phyloP scores from a whole-genome alignment of 1,140 invertebrate genomes.

The Nilaparvata lugens region DNA sequence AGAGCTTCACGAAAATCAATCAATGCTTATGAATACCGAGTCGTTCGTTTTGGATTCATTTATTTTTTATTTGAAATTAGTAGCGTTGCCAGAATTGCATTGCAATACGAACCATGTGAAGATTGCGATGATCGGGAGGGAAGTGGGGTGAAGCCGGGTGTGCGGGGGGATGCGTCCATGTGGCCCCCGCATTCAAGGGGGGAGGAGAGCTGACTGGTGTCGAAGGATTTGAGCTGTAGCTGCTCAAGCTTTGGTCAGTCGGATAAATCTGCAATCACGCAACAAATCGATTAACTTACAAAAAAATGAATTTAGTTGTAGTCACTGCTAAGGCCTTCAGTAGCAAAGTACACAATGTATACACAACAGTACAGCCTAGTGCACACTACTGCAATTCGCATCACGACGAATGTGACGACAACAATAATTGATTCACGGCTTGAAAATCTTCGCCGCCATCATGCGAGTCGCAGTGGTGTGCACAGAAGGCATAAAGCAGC shows the following conservation, averaged over 20 bases:
- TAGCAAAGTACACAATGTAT: neutral
- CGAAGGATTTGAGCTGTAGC: conserved; percentile 85
- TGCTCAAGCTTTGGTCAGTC: conserved; percentile 80
- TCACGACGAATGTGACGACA: too few species aligned
- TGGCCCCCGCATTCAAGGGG: conserved; percentile 34
- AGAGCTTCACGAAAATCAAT: too few species aligned
- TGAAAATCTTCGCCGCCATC: too few species aligned
- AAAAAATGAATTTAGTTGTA: conserved; percentile 5
- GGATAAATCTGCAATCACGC: conserved; percentile 67
- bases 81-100: too few species aligned
- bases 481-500: too few species aligned
- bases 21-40: too few species aligned
- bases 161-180: conserved; percentile 28
- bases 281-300: too few species aligned
- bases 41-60: neutral
- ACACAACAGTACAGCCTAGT: neutral
- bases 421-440: too few species aligned
- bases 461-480: too few species aligned
- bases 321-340: neutral
- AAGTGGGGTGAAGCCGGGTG: conserved; percentile 32
- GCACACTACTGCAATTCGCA: neutral
- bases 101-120: conserved; percentile 39
- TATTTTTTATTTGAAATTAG: neutral
- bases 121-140: conserved; percentile 25
- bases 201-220: conserved; percentile 80